Percentiles rank a stretch among this genome's conserved stretches.
phyloP scores from a whole-genome alignment of 2,797 vertebrate genomes.

The Chelmon rostratus region DNA sequence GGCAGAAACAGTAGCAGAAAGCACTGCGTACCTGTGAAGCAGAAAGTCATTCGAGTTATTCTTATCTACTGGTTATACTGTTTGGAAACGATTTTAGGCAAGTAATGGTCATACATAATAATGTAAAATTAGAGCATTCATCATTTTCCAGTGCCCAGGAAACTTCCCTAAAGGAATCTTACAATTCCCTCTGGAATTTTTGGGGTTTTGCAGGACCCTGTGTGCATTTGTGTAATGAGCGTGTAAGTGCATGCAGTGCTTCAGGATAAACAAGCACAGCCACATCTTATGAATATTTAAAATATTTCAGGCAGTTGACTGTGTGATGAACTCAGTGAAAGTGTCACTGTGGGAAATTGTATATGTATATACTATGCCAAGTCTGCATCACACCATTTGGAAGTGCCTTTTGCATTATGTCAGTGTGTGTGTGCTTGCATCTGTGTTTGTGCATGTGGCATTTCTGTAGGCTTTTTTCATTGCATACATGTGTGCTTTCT shows the following conservation, averaged over 20 bases:
- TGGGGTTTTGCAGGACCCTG: background rate
- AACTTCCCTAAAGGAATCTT: no score
- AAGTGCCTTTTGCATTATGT: constrained; percentile 18
- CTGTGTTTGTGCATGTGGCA: no score
- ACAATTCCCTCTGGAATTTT: no score
- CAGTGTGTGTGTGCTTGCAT: no score
- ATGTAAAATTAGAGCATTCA: no score
- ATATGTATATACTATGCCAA: constrained; percentile 79
- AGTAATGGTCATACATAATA: no score
- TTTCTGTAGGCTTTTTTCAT: constrained; percentile 2
- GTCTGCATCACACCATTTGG: constrained; percentile 51
- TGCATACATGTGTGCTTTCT: background rate
- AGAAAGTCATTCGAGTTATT: no score
- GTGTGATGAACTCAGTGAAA: constrained; percentile 71
- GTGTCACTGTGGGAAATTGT: constrained; percentile 76
- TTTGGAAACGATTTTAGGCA: no score
- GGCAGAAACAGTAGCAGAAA: no score
- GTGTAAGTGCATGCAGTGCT: background rate
- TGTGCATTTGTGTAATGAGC: constrained; percentile 12
- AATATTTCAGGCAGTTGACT: constrained; percentile 73
- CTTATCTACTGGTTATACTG: no score
- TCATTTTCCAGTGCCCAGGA: no score
- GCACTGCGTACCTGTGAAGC: no score
- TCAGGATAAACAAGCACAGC: constrained; percentile 19
- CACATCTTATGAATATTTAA: constrained; percentile 59